Percentiles rank a stretch among this genome's conserved stretches.
Evolutionary conservation across 2,888 invertebrate species (phyloP).

Genomic region (Nemapogon koenigi): DNA sequence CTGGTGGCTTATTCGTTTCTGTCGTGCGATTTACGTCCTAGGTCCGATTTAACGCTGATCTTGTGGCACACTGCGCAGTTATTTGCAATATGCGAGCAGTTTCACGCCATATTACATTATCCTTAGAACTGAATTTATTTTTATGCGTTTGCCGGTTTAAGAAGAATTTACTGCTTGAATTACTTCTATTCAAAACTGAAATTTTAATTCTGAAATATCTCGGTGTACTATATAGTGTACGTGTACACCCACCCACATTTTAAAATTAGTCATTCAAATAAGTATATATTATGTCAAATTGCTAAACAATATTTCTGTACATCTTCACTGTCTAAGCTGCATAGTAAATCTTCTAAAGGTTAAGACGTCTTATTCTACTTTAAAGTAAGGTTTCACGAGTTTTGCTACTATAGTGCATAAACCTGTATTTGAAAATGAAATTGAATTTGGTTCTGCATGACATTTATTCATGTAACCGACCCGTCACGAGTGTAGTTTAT

Average conservation of each 20-base stretch:
- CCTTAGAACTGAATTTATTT: constrained; percentile 14
- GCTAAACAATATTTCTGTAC: too few relatives aligned
- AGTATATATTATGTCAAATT: too few relatives aligned
- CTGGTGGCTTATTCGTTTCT: constrained; percentile 28
- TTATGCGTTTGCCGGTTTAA: constrained; percentile 5
- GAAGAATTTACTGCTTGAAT: constrained; percentile 6
- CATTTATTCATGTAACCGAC: constrained; percentile 36
- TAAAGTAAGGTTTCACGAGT: too few relatives aligned
- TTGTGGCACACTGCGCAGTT: constrained; percentile 19
- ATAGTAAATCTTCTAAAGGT: too few relatives aligned
- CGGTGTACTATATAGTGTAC: too few relatives aligned
- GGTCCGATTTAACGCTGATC: constrained; percentile 29
- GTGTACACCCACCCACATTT: too few relatives aligned
- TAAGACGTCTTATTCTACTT: too few relatives aligned
- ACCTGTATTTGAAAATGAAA: constrained; percentile 43
- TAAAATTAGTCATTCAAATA: too few relatives aligned
- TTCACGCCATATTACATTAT: constrained; percentile 20
- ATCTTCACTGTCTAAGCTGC: too few relatives aligned
- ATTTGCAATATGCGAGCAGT: constrained; percentile 20
- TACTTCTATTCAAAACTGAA: too few relatives aligned
- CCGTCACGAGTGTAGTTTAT: constrained; percentile 23
- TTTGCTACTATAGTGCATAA: constrained; percentile 41
- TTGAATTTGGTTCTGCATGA: constrained; percentile 45
- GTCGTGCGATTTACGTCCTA: constrained; percentile 31
- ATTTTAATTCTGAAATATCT: too few relatives aligned